Evolutionary conservation across 2,113 vertebrate species (phyloP), one percentile per base, ranked within the genome.

Genomic region (Hipposideros armiger): DNA sequence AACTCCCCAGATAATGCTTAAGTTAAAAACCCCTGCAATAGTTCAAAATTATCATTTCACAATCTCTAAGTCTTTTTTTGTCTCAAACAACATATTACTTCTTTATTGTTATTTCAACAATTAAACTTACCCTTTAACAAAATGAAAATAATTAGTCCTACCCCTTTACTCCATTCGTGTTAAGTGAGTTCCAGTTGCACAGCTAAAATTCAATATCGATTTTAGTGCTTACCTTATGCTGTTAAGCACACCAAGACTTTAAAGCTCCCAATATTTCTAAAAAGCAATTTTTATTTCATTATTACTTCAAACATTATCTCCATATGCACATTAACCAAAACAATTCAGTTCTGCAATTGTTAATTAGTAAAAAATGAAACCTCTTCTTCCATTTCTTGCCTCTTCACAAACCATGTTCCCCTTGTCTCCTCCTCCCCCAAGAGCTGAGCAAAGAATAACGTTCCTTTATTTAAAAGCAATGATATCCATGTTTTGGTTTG

Each of bases 61-160:
- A 95, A 54, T 82, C 26, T 91, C 20, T 90, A 28, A 47, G 14
- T 56, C 83, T 76, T 67, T 82, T 16, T 16, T 36, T 73, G 32
- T 94, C 32, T 95, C 62, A 92, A 96, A 66, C 15, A 76, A 90
- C 7, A 11, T 66, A 52, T 74, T 72, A 69, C 3, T 85, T 92
- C 42, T 87, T 93, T 85, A 95, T 64, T 96, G 32, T 92, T 94
- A 81, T 84, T 84, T 93, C 20, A 94, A 45, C 67, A 88, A 32
- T 67, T 83, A 93, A 95, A 73, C 15, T 85, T 90, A 81, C n/a
- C 24, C 66, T 92, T 96, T 86, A 94, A 94, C 42, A 85, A 97
- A 90, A 60, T 85, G 3, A 3, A 88, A 69, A 73, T 88, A 73
- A 88, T 82, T 82, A 17, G 7, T 67, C 58, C 47, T 60, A 56